phyloP scores from a whole-genome alignment of 2,888 invertebrate species.

The Pyrrhia umbra region DNA sequence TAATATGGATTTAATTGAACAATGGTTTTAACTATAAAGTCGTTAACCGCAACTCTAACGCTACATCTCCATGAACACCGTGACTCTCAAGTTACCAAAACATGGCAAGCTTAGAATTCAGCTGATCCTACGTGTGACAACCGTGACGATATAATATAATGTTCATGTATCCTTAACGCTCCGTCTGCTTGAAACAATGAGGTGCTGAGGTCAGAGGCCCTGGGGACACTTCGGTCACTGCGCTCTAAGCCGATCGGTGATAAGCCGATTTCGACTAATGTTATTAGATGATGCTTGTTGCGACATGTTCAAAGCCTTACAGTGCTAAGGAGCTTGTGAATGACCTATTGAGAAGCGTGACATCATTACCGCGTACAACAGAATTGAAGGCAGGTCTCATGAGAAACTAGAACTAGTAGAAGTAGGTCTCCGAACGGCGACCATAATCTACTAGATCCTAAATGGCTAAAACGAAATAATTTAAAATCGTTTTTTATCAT shows the following conservation, averaged over 20 bases:
- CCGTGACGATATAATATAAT: slow-evolving; percentile 24
- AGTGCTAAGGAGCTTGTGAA: slow-evolving; percentile 46
- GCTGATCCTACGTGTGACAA: not conserved
- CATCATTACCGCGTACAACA: not conserved
- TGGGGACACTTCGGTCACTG: slow-evolving; percentile 42
- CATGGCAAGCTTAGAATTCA: slow-evolving; percentile 15
- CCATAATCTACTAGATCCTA: too few relatives aligned
- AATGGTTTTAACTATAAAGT: not conserved
- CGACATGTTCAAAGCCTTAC: slow-evolving; percentile 37
- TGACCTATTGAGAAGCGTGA: slow-evolving; percentile 35
- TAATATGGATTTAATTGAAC: not conserved
- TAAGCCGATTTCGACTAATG: slow-evolving; percentile 59
- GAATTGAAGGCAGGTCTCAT: not conserved
- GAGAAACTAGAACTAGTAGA: too few relatives aligned
- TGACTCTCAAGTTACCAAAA: slow-evolving; percentile 38
- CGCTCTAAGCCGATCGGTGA: slow-evolving; percentile 43
- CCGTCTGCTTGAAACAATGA: slow-evolving; percentile 48
- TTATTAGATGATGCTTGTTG: slow-evolving; percentile 49
- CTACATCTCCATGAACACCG: not conserved
- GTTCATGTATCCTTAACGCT: slow-evolving; percentile 44
- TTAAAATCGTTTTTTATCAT: too few relatives aligned
- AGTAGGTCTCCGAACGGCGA: too few relatives aligned
- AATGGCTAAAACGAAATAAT: too few relatives aligned
- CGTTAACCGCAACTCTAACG: slow-evolving; percentile 6
- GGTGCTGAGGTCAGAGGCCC: slow-evolving; percentile 35